Evolutionary conservation across 2,113 vertebrate species (phyloP).

Genomic region (Canis aureus): DNA sequence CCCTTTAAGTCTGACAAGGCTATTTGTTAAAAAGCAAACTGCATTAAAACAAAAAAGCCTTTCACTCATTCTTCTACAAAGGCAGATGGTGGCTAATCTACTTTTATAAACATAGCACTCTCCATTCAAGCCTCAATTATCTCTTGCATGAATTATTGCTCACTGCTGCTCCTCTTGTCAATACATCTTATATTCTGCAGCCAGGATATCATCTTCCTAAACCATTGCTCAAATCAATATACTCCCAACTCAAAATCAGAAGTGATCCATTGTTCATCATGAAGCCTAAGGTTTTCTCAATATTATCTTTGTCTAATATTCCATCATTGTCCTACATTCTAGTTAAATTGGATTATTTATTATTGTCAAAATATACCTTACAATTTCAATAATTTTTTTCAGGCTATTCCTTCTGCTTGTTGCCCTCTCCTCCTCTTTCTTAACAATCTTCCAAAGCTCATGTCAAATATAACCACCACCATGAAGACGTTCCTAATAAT

Average conservation of each 20-base stretch:
- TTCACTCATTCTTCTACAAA: not conserved
- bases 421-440: not conserved
- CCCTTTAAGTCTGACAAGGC: not conserved
- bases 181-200: not conserved
- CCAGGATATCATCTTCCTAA: not conserved
- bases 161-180: not conserved
- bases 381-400: not conserved
- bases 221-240: not conserved
- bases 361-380: not conserved
- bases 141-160: not conserved
- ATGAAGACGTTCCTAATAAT: not conserved
- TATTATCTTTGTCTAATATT: not conserved
- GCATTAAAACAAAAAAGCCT: not conserved
- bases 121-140: not conserved
- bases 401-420: not conserved
- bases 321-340: not conserved
- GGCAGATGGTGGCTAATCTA: not conserved
- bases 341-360: not conserved
- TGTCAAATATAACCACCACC: not conserved
- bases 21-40: slow-evolving; percentile 25
- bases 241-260: not conserved
- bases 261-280: not conserved
- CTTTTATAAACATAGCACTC: not conserved
- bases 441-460: not conserved
- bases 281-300: not conserved